Evolutionary conservation across 2,113 vertebrate genomes (phyloP), one percentile per base, ranked within the genome.

Genomic region (Pluvialis apricaria): DNA sequence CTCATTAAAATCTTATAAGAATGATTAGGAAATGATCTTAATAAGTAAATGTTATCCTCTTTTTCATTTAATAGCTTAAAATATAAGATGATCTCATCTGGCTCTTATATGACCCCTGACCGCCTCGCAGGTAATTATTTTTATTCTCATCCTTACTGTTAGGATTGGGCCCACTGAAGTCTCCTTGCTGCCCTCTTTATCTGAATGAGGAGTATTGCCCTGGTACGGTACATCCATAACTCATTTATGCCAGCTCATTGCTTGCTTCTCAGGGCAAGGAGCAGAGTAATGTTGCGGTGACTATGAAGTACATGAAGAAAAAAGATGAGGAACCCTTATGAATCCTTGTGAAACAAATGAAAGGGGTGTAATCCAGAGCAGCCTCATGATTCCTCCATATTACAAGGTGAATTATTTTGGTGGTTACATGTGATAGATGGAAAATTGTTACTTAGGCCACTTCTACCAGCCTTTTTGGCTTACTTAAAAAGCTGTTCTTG

Each of bases 1-100:
- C 97, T 98, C 98, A 98, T 98, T 98, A 98, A 97, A 96, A 97
- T 96, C 96, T 98, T 98, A 97, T 83, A 98, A 98, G 98, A 98
- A 98, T 97, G 97, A 98, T 98, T 98, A 98, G 98, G 97, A 98
- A 98, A 98, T 98, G 82, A 98, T 98, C 96, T 97, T 98, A 98
- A 98, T 98, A 98, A 97, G 98, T 98, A 98, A 98, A 98, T 60
- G 94, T 97, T 98, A 97, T 94, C 95, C 79, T 97, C 93, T 97
- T 98, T 97, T 97, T 96, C 93, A 94, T 98, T 97, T 98, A 97
- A 98, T 96, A 95, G 78, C 96, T 98, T 97, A 97, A 98, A 98
- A 98, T 97, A 87, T 52, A 94, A 94, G 75, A 97, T 98, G 97
- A 97, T 97, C 94, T 98, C 97, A 97, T 90, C 47, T 96, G 90